Evolutionary conservation across 2,113 vertebrate species (phyloP).

Genomic region (Oceanodroma tethys): DNA sequence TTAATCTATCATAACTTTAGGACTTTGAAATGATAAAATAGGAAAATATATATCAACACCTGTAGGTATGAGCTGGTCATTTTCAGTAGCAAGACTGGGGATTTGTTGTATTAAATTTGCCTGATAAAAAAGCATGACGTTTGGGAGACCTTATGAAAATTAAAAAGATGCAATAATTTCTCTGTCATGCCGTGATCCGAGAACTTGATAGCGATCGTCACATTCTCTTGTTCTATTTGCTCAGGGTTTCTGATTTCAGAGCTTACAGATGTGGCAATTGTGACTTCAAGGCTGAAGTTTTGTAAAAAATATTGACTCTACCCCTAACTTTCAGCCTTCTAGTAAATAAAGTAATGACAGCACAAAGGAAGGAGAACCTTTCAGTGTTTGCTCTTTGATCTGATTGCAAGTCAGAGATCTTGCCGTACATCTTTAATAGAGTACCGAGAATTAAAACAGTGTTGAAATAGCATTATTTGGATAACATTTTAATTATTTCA

Average conservation of each 20-base stretch:
- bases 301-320: neutral
- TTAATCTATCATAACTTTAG: neutral
- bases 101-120: neutral
- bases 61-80: neutral
- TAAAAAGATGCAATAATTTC: neutral
- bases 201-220: neutral
- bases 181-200: accelerated
- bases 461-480: neutral
- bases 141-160: neutral
- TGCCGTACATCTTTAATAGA: neutral
- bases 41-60: neutral
- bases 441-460: neutral
- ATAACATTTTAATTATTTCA: neutral
- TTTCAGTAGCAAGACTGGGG: neutral
- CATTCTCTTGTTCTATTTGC: neutral
- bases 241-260: neutral
- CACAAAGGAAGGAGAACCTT: neutral
- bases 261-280: neutral
- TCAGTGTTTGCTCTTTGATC: neutral
- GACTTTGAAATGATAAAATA: neutral
- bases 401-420: neutral
- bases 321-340: neutral
- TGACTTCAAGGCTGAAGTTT: neutral
- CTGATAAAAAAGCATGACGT: neutral
- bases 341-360: neutral